phyloP scores from a whole-genome alignment of 2,888 invertebrate species.

The Hydropsyche betteni region DNA sequence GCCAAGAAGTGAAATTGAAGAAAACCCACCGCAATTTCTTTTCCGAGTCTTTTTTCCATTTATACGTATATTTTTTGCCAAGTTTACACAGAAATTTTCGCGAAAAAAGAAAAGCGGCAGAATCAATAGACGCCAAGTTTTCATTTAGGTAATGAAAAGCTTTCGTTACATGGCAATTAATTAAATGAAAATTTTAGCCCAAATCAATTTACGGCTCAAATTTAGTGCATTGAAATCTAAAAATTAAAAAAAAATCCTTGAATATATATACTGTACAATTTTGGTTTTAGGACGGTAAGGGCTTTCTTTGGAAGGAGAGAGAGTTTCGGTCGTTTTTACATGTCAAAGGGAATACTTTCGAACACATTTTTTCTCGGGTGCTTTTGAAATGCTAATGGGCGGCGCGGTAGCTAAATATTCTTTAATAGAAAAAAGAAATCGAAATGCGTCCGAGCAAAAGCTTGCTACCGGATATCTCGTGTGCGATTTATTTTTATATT shows the following conservation, averaged over 20 bases:
- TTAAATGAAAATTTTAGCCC: too few species aligned
- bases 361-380: slow-evolving; percentile 6
- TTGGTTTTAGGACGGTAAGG: too few species aligned
- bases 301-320: neutral
- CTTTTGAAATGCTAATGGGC: slow-evolving; percentile 23
- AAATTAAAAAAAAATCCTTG: too few species aligned
- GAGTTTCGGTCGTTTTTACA: slow-evolving; percentile 9
- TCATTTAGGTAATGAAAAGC: neutral
- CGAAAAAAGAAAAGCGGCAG: neutral
- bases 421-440: slow-evolving; percentile 22
- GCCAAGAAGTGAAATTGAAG: neutral
- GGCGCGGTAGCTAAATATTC: slow-evolving; percentile 17
- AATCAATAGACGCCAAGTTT: slow-evolving; percentile 16
- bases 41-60: neutral
- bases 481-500: neutral
- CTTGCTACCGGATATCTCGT: neutral
- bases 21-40: slow-evolving; percentile 12
- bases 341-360: slow-evolving; percentile 10
- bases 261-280: too few species aligned
- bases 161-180: neutral
- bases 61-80: neutral
- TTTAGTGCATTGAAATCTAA: too few species aligned
- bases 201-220: too few species aligned
- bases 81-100: neutral
- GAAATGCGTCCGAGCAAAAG: slow-evolving; percentile 12